Conservation (phyloP, 2,113 vertebrate species). For the Leptosomus discolor region DNA sequence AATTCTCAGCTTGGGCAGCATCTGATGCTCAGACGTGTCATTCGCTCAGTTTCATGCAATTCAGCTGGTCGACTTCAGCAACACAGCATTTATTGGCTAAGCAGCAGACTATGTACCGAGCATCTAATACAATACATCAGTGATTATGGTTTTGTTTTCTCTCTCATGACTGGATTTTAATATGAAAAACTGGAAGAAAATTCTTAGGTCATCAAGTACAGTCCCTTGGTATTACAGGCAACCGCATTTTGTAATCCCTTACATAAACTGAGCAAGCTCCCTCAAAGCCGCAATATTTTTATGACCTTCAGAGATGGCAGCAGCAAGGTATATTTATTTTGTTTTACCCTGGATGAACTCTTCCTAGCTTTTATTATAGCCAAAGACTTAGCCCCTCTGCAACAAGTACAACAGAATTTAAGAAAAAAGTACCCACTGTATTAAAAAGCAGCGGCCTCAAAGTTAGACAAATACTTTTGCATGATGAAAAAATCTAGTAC, state of each 20-base stretch:
- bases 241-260: not conserved
- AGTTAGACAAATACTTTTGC: not conserved
- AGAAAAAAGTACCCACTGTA: not conserved
- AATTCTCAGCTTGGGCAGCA: not conserved
- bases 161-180: not conserved
- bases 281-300: slow-evolving; percentile 11
- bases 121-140: not conserved
- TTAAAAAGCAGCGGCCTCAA: not conserved
- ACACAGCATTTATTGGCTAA: not conserved
- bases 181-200: not conserved
- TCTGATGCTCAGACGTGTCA: not conserved
- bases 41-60: not conserved
- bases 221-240: not conserved
- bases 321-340: not conserved
- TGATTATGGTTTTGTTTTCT: not conserved
- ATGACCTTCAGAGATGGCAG: slow-evolving; percentile 4
- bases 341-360: not conserved
- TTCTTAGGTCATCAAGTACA: not conserved
- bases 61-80: not conserved
- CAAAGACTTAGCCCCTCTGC: not conserved
- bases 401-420: not conserved
- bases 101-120: not conserved
- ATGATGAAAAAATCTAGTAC: not conserved
- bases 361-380: not conserved
- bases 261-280: not conserved